A percentile compares a stretch with the other conserved stretches of the same genome.
phyloP scores from a whole-genome alignment of 2,888 invertebrate genomes.

The Caenorhabditis sp. region DNA sequence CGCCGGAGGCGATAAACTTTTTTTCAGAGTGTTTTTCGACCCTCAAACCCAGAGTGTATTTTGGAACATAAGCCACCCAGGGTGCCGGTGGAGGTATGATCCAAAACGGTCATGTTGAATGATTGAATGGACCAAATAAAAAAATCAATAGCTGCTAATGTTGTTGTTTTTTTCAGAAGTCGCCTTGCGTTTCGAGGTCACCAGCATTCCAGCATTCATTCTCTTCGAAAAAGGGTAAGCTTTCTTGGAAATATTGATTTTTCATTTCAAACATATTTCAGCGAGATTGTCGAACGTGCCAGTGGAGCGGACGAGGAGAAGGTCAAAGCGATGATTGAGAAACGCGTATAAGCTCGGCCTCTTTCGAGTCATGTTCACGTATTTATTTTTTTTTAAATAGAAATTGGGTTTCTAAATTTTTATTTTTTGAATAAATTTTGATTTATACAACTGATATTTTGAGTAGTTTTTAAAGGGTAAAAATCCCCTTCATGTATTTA shows the following conservation, averaged over 20 bases:
- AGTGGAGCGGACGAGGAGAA: slow-evolving; percentile 11
- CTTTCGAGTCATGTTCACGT: background rate
- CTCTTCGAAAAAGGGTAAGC: slow-evolving; percentile 11
- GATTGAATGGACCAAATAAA: no score
- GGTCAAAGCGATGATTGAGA: background rate
- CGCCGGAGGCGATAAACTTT: background rate
- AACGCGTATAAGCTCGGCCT: background rate
- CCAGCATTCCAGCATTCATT: slow-evolving; percentile 21
- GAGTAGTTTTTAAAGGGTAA: no score
- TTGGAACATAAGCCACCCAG: no score
- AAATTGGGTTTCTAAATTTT: no score
- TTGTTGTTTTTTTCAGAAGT: background rate
- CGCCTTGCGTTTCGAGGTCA: slow-evolving; percentile 9
- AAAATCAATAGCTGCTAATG: background rate
- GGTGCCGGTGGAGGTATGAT: no score
- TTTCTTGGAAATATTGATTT: background rate
- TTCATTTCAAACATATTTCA: no score
- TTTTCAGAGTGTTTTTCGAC: background rate
- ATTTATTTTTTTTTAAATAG: background rate
- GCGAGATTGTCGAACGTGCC: slow-evolving; percentile 8
- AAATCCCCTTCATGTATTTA: no score
- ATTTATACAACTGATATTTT: no score
- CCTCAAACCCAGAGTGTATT: no score
- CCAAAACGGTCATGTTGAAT: no score
- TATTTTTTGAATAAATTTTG: no score